phyloP scores from a whole-genome alignment of 2,113 vertebrate species.

The Cnemophilus loriae region DNA sequence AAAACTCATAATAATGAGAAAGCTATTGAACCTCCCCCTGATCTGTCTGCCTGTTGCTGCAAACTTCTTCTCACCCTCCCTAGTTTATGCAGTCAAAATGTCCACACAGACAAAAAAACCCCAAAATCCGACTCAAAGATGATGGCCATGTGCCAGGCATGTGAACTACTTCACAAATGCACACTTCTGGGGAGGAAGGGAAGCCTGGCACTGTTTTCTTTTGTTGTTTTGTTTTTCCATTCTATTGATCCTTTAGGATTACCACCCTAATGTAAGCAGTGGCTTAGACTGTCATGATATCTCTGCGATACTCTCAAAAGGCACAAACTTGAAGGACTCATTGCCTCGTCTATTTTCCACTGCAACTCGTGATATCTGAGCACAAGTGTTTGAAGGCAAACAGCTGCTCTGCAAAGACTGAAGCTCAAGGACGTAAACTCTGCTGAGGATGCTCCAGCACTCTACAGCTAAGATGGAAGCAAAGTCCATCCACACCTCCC shows the following conservation, averaged over 20 bases:
- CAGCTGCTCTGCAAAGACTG: background rate
- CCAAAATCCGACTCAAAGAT: background rate
- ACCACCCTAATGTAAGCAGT: background rate
- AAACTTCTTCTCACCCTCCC: background rate
- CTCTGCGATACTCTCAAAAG: background rate
- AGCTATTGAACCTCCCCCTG: background rate
- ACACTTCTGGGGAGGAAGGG: background rate
- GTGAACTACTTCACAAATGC: background rate
- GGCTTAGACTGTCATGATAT: background rate
- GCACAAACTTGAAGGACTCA: background rate
- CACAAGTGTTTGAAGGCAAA: background rate
- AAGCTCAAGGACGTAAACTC: background rate
- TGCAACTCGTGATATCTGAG: fast-evolving
- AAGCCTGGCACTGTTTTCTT: background rate
- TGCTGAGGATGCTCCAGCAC: background rate
- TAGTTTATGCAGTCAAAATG: background rate
- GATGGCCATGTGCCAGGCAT: background rate
- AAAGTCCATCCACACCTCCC: background rate
- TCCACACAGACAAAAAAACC: background rate
- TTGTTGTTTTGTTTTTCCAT: background rate
- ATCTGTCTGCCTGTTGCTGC: background rate
- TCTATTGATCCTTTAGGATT: background rate
- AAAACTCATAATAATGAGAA: background rate
- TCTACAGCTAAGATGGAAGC: background rate
- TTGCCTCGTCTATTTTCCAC: background rate